Percentiles rank a stretch among this genome's conserved stretches.
Conservation (phyloP, 2,113 vertebrate genomes). For the Piprites chloris region DNA sequence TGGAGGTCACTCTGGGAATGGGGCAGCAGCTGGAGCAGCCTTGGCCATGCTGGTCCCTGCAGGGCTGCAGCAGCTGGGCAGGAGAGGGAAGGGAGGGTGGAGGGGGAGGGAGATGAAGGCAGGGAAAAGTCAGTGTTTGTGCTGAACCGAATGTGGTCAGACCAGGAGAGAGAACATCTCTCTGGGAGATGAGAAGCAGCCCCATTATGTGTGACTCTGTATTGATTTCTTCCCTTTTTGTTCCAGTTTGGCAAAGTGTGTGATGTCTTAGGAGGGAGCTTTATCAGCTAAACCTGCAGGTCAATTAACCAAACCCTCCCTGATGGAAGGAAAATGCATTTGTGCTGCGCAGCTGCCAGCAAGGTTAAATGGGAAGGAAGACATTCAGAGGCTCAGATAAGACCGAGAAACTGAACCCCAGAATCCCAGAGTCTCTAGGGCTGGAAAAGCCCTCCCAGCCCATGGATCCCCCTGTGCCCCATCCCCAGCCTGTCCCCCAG, state of each 20-base stretch:
- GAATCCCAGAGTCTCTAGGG: neutral
- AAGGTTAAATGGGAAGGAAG: neutral
- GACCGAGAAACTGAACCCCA: neutral
- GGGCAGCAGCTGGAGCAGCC: neutral
- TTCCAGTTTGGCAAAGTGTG: neutral
- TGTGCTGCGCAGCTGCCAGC: neutral
- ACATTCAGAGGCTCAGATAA: neutral
- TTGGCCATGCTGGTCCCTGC: neutral
- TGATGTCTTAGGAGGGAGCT: neutral
- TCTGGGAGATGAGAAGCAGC: neutral
- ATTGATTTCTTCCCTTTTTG: neutral
- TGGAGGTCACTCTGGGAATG: no score
- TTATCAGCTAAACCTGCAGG: neutral
- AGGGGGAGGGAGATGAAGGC: neutral
- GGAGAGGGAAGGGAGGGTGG: neutral
- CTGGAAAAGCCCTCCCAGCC: neutral
- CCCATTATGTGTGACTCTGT: neutral
- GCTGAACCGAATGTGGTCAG: accelerated
- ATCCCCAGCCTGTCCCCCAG: neutral
- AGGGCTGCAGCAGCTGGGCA: neutral
- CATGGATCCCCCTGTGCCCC: neutral
- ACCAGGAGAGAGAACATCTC: neutral
- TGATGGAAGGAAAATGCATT: neutral
- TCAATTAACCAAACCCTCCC: neutral
- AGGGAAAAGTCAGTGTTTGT: neutral